Conservation (phyloP, 2,113 vertebrate species). For the Chaetorhynchus papuensis region DNA sequence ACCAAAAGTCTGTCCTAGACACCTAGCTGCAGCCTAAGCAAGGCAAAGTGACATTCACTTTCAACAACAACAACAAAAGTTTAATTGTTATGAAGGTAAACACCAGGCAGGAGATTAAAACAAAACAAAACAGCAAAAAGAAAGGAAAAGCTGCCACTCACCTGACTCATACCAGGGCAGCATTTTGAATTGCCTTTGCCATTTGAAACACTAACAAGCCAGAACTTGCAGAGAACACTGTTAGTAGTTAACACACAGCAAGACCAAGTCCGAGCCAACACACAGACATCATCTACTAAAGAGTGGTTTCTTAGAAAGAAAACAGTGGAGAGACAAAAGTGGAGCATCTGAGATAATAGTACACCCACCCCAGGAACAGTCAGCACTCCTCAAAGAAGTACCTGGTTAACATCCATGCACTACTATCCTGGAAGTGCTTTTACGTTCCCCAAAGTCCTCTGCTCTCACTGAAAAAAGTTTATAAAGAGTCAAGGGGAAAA, state of each 20-base stretch:
- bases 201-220: neutral
- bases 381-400: neutral
- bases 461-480: neutral
- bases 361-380: neutral
- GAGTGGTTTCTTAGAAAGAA: neutral
- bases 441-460: neutral
- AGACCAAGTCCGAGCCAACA: neutral
- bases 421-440: neutral
- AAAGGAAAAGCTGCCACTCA: neutral
- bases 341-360: rapidly evolving
- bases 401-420: neutral
- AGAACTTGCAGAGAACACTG: neutral
- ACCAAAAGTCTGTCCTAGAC: neutral
- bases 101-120: neutral
- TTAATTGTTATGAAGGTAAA: neutral
- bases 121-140: rapidly evolving
- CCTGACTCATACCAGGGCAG: neutral
- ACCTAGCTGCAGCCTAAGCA: neutral
- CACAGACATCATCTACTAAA: neutral
- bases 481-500: neutral
- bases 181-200: neutral
- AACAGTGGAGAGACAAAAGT: neutral
- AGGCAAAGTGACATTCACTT: neutral
- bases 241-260: neutral
- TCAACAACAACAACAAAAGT: neutral